Evolutionary conservation across 1,140 invertebrate genomes (phyloP).

Genomic region (Bombus confusus): DNA sequence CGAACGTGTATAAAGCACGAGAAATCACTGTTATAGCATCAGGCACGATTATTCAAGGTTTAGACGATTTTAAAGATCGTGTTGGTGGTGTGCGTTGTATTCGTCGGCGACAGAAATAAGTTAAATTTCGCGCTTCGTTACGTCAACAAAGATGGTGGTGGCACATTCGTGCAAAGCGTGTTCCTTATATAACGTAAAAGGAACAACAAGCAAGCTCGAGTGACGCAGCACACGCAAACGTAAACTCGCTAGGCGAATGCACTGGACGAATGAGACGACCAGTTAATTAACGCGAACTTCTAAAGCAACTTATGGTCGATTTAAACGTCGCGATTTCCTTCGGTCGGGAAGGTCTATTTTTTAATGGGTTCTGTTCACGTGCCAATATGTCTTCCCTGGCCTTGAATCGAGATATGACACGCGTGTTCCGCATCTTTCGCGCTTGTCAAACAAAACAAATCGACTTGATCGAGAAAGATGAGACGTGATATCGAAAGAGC

Average conservation of each 20-base stretch:
- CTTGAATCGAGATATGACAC: constrained; percentile 57
- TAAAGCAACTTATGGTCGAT: background rate
- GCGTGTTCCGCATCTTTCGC: constrained; percentile 45
- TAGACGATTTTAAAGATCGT: too few relatives aligned
- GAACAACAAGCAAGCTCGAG: constrained; percentile 50
- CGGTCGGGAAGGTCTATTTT: constrained; percentile 7
- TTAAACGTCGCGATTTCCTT: background rate
- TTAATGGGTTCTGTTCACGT: constrained; percentile 56
- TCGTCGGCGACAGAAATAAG: background rate
- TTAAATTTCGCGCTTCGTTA: constrained; percentile 47
- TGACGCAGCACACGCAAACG: constrained; percentile 28
- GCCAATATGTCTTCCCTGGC: constrained; percentile 65
- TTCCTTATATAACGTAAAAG: constrained; percentile 67
- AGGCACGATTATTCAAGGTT: background rate
- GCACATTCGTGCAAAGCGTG: constrained; percentile 53
- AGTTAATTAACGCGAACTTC: background rate
- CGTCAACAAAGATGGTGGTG: constrained; percentile 58
- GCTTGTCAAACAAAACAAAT: constrained; percentile 50
- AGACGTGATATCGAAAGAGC: background rate
- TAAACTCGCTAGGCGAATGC: constrained; percentile 19
- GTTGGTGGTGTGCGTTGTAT: background rate
- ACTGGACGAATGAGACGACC: background rate
- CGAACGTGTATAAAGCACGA: background rate
- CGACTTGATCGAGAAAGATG: background rate
- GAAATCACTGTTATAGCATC: background rate